A percentile compares a stretch with the other conserved stretches of the same genome.
phyloP scores from a whole-genome alignment of 2,888 invertebrate species.

The Diaprepes abbreviatus region DNA sequence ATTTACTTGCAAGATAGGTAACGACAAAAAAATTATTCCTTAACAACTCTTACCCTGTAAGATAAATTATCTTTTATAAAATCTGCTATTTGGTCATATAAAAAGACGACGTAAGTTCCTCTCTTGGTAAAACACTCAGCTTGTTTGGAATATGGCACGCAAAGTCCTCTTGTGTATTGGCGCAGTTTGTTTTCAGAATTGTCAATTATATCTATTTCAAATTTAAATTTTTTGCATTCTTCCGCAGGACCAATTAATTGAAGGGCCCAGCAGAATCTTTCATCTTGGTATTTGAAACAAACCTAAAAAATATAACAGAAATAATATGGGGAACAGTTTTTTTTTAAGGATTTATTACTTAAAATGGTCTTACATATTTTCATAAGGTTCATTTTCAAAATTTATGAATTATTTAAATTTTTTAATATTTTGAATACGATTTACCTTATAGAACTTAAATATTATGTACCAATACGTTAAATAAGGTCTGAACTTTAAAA shows the following conservation, averaged over 20 bases:
- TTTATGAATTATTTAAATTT: no score
- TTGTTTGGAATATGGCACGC: conserved; percentile 42
- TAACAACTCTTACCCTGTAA: conserved; percentile 49
- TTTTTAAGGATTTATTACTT: no score
- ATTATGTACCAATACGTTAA: no score
- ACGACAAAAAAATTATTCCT: conserved; percentile 37
- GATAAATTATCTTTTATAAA: conserved; percentile 47
- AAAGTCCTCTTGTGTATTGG: conserved; percentile 52
- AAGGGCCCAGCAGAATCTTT: conserved; percentile 57
- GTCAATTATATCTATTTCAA: conserved; percentile 61
- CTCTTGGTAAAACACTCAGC: conserved; percentile 42
- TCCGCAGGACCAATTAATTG: conserved; percentile 58
- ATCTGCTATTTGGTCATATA: conserved; percentile 48
- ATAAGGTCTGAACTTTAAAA: no score
- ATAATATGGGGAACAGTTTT: no score
- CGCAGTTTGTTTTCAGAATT: conserved; percentile 52
- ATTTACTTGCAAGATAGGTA: no score
- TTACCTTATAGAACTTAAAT: no score
- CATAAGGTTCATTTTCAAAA: no score
- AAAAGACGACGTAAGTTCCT: conserved; percentile 39
- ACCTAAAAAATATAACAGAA: conserved; percentile 40
- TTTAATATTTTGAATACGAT: no score
- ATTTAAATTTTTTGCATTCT: conserved; percentile 55
- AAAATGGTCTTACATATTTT: no score
- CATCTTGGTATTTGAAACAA: conserved; percentile 53